Conservation (phyloP, 2,797 vertebrate species). For the Pteronotus mesoamericanus region DNA sequence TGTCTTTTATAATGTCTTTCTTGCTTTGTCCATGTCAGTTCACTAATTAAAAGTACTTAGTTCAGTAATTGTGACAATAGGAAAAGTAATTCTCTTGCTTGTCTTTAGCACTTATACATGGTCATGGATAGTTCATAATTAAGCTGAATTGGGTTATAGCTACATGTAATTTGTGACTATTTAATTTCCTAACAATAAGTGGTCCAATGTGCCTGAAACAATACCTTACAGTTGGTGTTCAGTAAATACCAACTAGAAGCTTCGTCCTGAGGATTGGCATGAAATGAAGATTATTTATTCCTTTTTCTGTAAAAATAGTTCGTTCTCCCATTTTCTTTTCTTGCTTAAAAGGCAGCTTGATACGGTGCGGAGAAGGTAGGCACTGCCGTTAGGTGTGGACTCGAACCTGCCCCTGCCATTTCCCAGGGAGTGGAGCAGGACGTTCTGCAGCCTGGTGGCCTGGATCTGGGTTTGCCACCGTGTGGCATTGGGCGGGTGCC, state of each 20-base stretch:
- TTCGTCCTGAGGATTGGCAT: not conserved
- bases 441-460: not conserved
- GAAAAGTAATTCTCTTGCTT: not conserved
- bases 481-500: not conserved
- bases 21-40: conserved; percentile 9
- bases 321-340: not conserved
- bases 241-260: not conserved
- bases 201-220: not conserved
- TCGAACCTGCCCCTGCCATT: not conserved
- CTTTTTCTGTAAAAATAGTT: not conserved
- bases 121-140: not conserved
- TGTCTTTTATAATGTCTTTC: not conserved
- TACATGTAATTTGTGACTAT: not conserved
- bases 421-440: not conserved
- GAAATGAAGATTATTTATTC: not conserved
- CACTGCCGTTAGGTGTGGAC: not conserved
- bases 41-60: not conserved
- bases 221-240: not conserved
- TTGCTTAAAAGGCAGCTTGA: not conserved
- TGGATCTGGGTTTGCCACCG: not conserved
- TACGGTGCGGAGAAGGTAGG: not conserved
- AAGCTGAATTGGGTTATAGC: not conserved
- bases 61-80: not conserved
- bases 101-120: not conserved
- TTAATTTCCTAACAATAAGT: not conserved